These are phyloP conservation scores for Trinectes maculatus DNA, from an alignment of 2,113 vertebrate species.

Conservation along the genomic window DNA sequence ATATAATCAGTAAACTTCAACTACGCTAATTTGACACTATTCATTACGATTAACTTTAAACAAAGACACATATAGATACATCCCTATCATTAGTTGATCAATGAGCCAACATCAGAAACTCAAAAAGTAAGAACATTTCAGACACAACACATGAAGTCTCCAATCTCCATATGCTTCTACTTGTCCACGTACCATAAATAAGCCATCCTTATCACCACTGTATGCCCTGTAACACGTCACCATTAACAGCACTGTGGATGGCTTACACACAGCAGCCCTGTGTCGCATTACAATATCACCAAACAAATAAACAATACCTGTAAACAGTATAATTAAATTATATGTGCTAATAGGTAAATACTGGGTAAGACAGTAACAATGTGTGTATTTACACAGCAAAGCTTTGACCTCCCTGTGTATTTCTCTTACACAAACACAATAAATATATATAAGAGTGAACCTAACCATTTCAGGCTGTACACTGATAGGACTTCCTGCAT, in stretches of 20 bases:
- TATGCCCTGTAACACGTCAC: constrained; percentile 44
- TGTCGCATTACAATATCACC: constrained; percentile 40
- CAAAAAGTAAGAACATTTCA: constrained; percentile 1
- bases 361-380: not conserved
- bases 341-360: constrained; percentile 5
- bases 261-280: constrained; percentile 17
- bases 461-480: not conserved
- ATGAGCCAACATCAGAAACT: not conserved
- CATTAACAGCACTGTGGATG: constrained; percentile 3
- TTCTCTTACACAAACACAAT: not conserved
- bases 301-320: constrained; percentile 17
- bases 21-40: not conserved
- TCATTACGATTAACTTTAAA: not conserved
- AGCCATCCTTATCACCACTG: constrained; percentile 11
- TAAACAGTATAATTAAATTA: constrained; percentile 33
- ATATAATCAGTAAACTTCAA: not conserved
- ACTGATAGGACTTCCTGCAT: not conserved
- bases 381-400: not conserved
- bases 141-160: not conserved
- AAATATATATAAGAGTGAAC: not conserved
- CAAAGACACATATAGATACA: not conserved
- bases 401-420: constrained; percentile 11
- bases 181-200: constrained; percentile 18
- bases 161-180: not conserved
- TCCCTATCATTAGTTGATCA: not conserved